Evolutionary conservation across 2,888 invertebrate species (phyloP), one percentile per base, ranked within the genome.

Genomic region (Bombyx huttoni): DNA sequence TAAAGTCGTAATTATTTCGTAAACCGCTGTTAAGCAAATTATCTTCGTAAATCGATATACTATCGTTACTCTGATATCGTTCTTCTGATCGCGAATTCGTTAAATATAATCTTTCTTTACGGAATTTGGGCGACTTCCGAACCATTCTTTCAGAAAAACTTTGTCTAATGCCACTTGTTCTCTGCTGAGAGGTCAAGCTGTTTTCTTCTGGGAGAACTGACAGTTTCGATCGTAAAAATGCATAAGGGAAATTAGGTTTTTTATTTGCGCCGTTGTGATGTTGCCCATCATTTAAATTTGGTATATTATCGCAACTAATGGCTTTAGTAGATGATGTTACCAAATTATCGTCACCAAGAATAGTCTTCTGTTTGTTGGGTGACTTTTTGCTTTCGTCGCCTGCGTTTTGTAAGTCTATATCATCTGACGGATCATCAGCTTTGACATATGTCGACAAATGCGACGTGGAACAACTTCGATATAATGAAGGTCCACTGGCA

Each of bases 381-480:
- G 86, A 80, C 53, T 61, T 72, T 70, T 86, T 79, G 56, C 70
- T 73, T 63, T 76, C 77, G 64, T 77, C 76, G 60, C 76, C 72
- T 55, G 82, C 67, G 67, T 87, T 89, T 75, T 90, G 87, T 61
- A 93, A 85, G 68, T 93, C 94, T 52, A 94, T 90, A 47, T 93
- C 94, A 65, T 94, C 94, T n/a, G 93, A 93, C 8, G 94, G 94
- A 79, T 94, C 94, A 70, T 94, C 94, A 56, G 93, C 94, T 70
- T 93, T 93, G 46, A 94, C 91, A 68, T 94, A 94, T 33, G 91
- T 92, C 56, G 93, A 93, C 60, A 94, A 77, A 68, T 94, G 94
- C 52, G 94, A 94, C 34, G 94, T 94, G 46, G 94, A 94, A 72
- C 93, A 93, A 70, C 93, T 93, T 52, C 94, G 89, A 65, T 94